These are phyloP conservation scores for Drosophila teissieri DNA, from an alignment of 1,140 invertebrate species.

Conservation along the genomic window DNA sequence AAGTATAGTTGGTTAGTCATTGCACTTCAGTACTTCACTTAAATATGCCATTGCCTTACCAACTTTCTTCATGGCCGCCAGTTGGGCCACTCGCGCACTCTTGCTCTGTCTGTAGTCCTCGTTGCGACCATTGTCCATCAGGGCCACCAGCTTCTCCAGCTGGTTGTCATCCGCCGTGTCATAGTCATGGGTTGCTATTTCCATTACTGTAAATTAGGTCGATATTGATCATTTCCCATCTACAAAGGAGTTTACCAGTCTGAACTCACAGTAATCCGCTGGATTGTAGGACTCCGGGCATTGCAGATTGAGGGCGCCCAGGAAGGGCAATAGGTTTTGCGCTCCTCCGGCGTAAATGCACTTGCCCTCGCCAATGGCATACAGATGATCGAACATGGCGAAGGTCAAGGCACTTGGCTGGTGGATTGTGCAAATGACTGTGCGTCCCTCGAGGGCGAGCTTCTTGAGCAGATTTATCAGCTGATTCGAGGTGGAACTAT, in stretches of 20 bases:
- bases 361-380: slow-evolving; percentile 91
- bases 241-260: no score
- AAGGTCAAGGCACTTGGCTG: slow-evolving; percentile 95
- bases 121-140: slow-evolving; percentile 90
- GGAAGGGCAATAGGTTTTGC: slow-evolving; percentile 90
- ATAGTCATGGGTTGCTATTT: slow-evolving; percentile 93
- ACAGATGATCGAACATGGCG: slow-evolving; percentile 95
- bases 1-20: not conserved
- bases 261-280: slow-evolving; percentile 92
- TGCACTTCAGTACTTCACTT: no score
- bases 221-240: not conserved
- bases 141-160: slow-evolving; percentile 85
- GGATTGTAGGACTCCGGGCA: slow-evolving; percentile 96
- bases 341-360: slow-evolving; percentile 94
- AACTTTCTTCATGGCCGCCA: slow-evolving; percentile 70
- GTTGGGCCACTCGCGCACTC: slow-evolving; percentile 57
- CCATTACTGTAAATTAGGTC: slow-evolving; percentile 88
- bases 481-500: slow-evolving; percentile 95
- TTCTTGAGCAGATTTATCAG: slow-evolving; percentile 92
- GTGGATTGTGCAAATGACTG: slow-evolving; percentile 96
- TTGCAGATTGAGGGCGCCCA: slow-evolving; percentile 88
- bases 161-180: slow-evolving; percentile 85
- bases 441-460: slow-evolving; percentile 93
- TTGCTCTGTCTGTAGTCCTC: slow-evolving; percentile 85
- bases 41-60: slow-evolving; percentile 26